These are phyloP conservation scores for Rhipidura dahli DNA, from an alignment of 2,113 vertebrate genomes.

Conservation along the genomic window DNA sequence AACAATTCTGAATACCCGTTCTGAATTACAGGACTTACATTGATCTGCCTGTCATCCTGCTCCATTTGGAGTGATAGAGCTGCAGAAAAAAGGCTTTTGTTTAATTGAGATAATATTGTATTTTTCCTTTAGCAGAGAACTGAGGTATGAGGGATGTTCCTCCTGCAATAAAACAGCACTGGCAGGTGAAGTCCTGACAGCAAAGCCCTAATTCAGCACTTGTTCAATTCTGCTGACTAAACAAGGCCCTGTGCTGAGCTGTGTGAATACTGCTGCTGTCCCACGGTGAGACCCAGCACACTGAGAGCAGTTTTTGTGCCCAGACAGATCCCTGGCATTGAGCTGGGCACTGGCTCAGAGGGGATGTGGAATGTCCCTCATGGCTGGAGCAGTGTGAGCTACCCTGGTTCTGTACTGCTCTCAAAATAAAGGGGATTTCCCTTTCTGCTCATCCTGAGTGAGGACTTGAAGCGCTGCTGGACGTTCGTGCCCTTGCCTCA, in stretches of 20 bases:
- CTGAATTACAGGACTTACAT: neutral
- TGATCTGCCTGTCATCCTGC: neutral
- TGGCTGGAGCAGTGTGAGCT: neutral
- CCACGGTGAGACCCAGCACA: accelerated
- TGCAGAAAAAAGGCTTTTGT: neutral
- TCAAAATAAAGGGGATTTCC: neutral
- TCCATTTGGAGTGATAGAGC: neutral
- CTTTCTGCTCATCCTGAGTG: neutral
- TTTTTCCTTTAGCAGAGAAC: neutral
- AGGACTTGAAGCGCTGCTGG: neutral
- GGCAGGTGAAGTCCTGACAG: neutral
- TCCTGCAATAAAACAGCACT: neutral
- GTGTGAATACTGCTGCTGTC: neutral
- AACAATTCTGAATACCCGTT: neutral
- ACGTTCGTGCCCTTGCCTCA: neutral
- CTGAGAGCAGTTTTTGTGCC: neutral
- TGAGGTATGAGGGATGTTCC: neutral
- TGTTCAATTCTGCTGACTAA: neutral
- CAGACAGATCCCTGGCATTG: neutral
- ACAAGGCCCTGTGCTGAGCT: neutral
- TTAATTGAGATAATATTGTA: conserved; percentile 46
- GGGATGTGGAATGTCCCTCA: neutral
- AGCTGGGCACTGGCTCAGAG: neutral
- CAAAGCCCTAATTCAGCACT: neutral
- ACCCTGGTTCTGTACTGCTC: neutral